A percentile compares a stretch with the other conserved stretches of the same genome.
Evolutionary conservation across 2,113 vertebrate genomes (phyloP).

Genomic region (Catagonus wagneri): DNA sequence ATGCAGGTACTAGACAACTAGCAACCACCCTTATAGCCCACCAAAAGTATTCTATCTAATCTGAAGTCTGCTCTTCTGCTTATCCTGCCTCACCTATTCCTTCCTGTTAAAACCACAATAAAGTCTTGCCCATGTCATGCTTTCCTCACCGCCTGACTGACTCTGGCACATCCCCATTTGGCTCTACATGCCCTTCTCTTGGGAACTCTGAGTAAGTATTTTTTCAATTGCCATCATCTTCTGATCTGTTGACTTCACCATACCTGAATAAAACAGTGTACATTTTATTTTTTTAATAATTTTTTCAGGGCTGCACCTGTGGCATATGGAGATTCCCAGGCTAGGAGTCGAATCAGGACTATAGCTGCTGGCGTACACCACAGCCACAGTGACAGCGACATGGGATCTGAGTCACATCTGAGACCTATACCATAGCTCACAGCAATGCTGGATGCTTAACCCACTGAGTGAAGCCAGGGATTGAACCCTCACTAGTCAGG

Average conservation of each 20-base stretch:
- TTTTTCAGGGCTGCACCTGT: too few relatives aligned
- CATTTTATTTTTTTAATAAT: background rate
- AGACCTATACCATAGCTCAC: too few relatives aligned
- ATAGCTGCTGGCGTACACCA: too few relatives aligned
- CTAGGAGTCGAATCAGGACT: too few relatives aligned
- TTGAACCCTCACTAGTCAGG: too few relatives aligned
- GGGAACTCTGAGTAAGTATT: background rate
- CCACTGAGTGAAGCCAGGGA: too few relatives aligned
- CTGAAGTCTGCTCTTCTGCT: background rate
- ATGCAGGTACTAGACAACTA: background rate
- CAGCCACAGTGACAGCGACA: too few relatives aligned
- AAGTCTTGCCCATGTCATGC: background rate
- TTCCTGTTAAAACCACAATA: background rate
- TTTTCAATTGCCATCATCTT: background rate
- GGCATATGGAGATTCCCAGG: too few relatives aligned
- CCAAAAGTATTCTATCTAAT: background rate
- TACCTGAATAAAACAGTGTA: slow-evolving; percentile 11
- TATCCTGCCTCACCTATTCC: background rate
- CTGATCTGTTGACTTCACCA: background rate
- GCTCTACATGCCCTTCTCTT: background rate
- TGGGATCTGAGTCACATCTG: too few relatives aligned
- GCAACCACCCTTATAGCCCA: background rate
- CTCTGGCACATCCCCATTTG: background rate
- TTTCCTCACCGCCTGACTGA: background rate
- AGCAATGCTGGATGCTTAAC: too few relatives aligned